Conservation (phyloP, 2,888 invertebrate species). For the Papilio elwesi region DNA sequence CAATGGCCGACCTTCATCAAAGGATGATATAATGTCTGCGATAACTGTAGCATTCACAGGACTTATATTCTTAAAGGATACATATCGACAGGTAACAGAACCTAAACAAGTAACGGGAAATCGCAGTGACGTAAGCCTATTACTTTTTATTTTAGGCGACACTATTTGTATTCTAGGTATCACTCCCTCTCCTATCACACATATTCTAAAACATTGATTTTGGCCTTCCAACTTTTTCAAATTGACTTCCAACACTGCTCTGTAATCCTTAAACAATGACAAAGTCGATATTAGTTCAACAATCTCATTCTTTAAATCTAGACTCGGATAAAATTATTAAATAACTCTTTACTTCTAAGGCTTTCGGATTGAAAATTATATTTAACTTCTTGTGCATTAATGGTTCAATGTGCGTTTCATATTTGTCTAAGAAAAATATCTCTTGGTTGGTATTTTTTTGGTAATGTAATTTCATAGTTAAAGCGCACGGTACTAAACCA, state of each 20-base stretch:
- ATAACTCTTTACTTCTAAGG: slow-evolving; percentile 59
- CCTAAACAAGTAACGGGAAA: slow-evolving; percentile 77
- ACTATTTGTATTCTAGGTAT: slow-evolving; percentile 72
- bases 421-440: slow-evolving; percentile 75
- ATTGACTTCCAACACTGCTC: slow-evolving; percentile 74
- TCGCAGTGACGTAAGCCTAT: slow-evolving; percentile 57
- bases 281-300: neutral
- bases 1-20: slow-evolving; percentile 60
- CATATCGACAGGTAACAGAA: slow-evolving; percentile 61
- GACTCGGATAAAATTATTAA: neutral
- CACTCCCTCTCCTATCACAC: slow-evolving; percentile 75
- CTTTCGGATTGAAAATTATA: slow-evolving; percentile 72
- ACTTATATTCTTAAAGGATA: slow-evolving; percentile 69
- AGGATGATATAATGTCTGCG: slow-evolving; percentile 55
- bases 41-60: slow-evolving; percentile 61
- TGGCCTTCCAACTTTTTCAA: slow-evolving; percentile 71
- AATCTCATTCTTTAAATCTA: neutral
- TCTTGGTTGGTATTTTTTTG: slow-evolving; percentile 63
- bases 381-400: slow-evolving; percentile 70
- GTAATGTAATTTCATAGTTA: slow-evolving; percentile 70
- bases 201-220: slow-evolving; percentile 71
- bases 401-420: slow-evolving; percentile 73
- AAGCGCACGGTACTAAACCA: slow-evolving; percentile 72
- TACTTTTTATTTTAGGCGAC: slow-evolving; percentile 58
- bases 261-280: slow-evolving; percentile 66